Percentiles rank a stretch among this genome's conserved stretches.
Evolutionary conservation across 2,797 vertebrate species (phyloP).

Genomic region (Cynopterus sphinx): DNA sequence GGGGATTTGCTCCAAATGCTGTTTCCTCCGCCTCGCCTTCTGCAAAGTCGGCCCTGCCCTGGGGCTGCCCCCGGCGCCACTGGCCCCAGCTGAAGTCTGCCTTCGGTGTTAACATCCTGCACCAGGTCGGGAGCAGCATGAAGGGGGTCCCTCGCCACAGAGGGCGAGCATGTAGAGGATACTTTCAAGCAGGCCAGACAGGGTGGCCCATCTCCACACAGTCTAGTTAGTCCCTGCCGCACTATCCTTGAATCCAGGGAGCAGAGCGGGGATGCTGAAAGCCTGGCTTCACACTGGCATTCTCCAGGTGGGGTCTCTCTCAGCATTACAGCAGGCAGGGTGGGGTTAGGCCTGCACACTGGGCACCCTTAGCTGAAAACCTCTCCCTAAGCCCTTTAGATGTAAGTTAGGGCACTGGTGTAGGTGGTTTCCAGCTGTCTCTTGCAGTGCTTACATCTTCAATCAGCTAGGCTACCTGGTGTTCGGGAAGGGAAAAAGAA

Average conservation of each 20-base stretch:
- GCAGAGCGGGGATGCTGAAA: rapidly evolving
- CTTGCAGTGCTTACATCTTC: rapidly evolving
- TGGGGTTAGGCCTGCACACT: background rate
- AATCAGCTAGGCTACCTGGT: background rate
- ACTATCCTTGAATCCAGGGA: rapidly evolving
- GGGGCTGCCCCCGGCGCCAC: rapidly evolving
- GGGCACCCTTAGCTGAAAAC: background rate
- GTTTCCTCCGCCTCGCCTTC: rapidly evolving
- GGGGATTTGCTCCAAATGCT: background rate
- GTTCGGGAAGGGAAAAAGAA: background rate
- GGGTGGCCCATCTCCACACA: no score
- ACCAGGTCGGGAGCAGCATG: rapidly evolving
- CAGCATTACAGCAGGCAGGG: background rate
- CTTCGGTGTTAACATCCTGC: rapidly evolving
- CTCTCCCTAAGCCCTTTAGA: rapidly evolving
- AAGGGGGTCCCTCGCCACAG: background rate
- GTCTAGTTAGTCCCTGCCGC: background rate
- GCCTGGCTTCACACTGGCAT: no score
- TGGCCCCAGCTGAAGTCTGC: rapidly evolving
- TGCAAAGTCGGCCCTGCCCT: rapidly evolving
- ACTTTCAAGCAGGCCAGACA: rapidly evolving
- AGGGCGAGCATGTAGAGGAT: background rate
- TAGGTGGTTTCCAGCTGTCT: rapidly evolving
- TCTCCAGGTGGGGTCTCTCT: background rate
- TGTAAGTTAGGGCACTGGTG: no score